Conservation (phyloP, 2,888 invertebrate species). For the Oasisia sp. region DNA sequence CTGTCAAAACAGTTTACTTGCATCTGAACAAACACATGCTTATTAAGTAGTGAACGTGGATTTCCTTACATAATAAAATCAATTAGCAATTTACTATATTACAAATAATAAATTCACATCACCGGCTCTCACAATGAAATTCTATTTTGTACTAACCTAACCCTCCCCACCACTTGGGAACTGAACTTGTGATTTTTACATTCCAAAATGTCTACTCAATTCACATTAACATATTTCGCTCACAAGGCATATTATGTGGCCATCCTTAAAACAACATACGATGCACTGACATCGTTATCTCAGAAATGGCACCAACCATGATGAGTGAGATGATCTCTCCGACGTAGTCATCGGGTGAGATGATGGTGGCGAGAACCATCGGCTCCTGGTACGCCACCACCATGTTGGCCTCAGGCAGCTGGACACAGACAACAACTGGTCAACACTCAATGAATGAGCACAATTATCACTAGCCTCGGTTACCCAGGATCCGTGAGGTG, state of each 20-base stretch:
- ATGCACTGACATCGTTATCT: neutral
- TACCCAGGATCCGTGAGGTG: no score
- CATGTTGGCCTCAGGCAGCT: conserved; percentile 30
- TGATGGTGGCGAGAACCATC: conserved; percentile 31
- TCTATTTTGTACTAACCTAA: neutral
- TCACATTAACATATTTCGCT: no score
- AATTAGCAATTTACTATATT: neutral
- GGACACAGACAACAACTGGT: neutral
- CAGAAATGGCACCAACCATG: conserved; percentile 53
- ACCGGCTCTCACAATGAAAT: neutral
- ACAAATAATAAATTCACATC: neutral
- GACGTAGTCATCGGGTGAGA: conserved; percentile 47
- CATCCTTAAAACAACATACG: no score
- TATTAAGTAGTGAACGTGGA: no score
- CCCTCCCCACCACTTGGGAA: no score
- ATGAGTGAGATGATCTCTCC: conserved; percentile 57
- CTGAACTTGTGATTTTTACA: no score
- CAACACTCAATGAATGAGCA: neutral
- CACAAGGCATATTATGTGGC: no score
- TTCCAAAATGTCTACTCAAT: no score
- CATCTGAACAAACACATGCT: no score
- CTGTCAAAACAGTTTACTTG: no score
- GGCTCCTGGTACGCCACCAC: conserved; percentile 30
- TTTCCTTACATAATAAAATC: neutral
- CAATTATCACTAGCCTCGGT: no score